These are phyloP conservation scores for Thereva nobilitata DNA, from an alignment of 2,888 invertebrate species.

Conservation along the genomic window DNA sequence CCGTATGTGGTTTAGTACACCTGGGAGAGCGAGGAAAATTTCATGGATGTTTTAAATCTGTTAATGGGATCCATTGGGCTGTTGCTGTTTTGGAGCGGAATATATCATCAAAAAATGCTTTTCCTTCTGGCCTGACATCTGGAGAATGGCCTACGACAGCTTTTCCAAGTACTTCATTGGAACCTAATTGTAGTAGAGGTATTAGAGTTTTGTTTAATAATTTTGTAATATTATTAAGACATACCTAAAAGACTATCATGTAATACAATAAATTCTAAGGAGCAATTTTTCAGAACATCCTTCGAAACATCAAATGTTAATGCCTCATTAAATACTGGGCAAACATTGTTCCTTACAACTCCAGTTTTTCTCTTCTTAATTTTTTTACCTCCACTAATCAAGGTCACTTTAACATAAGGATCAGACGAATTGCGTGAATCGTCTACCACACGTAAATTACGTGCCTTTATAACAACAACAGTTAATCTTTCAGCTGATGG, in stretches of 20 bases:
- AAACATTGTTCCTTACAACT: slow-evolving; percentile 82
- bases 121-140: slow-evolving; percentile 58
- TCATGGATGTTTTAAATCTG: slow-evolving; percentile 50
- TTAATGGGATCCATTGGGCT: slow-evolving; percentile 64
- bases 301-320: slow-evolving; percentile 88
- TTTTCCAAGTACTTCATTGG: slow-evolving; percentile 62
- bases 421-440: slow-evolving; percentile 89
- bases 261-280: slow-evolving; percentile 64
- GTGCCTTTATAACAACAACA: slow-evolving; percentile 87
- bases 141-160: slow-evolving; percentile 61
- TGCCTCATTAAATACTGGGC: slow-evolving; percentile 92
- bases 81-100: slow-evolving; percentile 63
- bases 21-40: background rate
- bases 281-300: slow-evolving; percentile 62
- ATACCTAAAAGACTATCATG: slow-evolving; percentile 65
- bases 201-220: slow-evolving; percentile 6
- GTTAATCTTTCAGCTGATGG: slow-evolving; percentile 90
- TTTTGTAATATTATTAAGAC: background rate
- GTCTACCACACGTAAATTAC: slow-evolving; percentile 91
- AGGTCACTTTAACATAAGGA: slow-evolving; percentile 91
- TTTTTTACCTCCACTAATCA: slow-evolving; percentile 84
- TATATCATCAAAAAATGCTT: slow-evolving; percentile 63
- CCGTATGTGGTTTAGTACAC: background rate
- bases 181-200: slow-evolving; percentile 51
- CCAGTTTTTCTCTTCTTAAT: slow-evolving; percentile 94